Evolutionary conservation across 2,888 invertebrate genomes (phyloP), one percentile per base, ranked within the genome.

Genomic region (Chymomyza caudatula): DNA sequence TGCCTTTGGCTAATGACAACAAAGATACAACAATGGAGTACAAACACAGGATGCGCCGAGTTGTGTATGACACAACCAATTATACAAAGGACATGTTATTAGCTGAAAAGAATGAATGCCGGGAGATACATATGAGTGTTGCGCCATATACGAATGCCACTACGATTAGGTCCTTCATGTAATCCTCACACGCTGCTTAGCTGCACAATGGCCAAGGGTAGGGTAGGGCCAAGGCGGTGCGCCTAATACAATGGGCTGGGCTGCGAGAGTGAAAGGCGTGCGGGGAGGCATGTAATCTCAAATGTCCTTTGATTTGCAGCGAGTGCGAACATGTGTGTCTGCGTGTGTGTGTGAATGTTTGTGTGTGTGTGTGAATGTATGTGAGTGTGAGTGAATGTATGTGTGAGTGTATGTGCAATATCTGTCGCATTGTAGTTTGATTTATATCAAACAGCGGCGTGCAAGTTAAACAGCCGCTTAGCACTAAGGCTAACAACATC

Each of bases 21-120:
- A 63, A 67, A 62, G 67, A 75, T 75, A 75, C 73, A 81, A 77
- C 77, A 80, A 79, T 67, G 62, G 52, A 54, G 52, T 15, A 22
- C 8, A 58, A 53, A 57, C 56, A 53, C 29, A 44, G 42, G 25
- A 22, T 52, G 57, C 52, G 37, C 52, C 52, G 63, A 37, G 29
- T 67, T 71, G 65, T 65, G 69, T 78, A 69, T 86, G 85, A 87
- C 83, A 84, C 76, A 78, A 84, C 73, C 87, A 87, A 86, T 86
- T 87, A 86, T 78, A 78, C 76, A 73, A 77, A 78, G 74, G 81
- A 80, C 77, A 76, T 77, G 57, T 59, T 66, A 74, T 69, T 73
- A 60, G 59, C 57, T 62, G 56, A 25, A 55, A 74, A 69, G 80
- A 82, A 83, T 80, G 76, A 55, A 44, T 44, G 4, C 44, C 6